Evolutionary conservation across 2,797 vertebrate species (phyloP).

Genomic region (Sciurus carolinensis): DNA sequence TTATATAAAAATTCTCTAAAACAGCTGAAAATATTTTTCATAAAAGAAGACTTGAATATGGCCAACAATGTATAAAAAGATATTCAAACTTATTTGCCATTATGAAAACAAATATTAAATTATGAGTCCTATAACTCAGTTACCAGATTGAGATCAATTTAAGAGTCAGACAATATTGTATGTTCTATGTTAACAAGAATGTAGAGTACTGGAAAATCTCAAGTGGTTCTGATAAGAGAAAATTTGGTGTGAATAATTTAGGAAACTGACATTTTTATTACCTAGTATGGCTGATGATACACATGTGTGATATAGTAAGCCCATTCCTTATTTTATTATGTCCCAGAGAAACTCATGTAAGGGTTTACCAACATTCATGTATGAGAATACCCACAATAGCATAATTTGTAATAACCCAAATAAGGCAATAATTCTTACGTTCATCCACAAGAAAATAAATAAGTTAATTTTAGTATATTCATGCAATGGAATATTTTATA

Average conservation of each 20-base stretch:
- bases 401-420: too few species aligned
- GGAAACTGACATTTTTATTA: background rate
- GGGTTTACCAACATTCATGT: background rate
- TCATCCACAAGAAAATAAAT: background rate
- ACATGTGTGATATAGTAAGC: background rate
- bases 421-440: background rate
- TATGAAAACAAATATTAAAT: conserved; percentile 3
- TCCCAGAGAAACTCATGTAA: background rate
- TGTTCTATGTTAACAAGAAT: conserved; percentile 1
- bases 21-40: background rate
- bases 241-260: background rate
- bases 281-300: background rate
- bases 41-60: background rate
- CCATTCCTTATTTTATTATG: background rate
- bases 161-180: background rate
- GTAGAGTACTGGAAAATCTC: background rate
- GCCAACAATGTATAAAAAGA: background rate
- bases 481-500: background rate
- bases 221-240: background rate
- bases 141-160: background rate
- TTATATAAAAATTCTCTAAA: background rate
- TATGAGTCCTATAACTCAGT: background rate
- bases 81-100: background rate
- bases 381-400: too few species aligned
- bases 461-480: background rate